Conservation (phyloP, 2,113 vertebrate species). For the Cryptomyrus ogoouensis region DNA sequence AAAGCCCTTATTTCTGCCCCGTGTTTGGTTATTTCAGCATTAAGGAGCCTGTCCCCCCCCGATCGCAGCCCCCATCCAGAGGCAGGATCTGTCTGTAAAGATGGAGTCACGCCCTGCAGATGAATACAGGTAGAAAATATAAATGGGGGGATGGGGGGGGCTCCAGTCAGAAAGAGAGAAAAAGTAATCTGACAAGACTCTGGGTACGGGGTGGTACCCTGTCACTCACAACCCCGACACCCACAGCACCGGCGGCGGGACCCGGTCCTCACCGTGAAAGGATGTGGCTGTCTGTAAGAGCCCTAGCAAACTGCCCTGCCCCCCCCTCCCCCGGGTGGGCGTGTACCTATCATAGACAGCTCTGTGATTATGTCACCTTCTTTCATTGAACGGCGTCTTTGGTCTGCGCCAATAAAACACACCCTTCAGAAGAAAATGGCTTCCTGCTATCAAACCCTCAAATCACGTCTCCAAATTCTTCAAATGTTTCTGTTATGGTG, state of each 20-base stretch:
- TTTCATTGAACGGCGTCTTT: background rate
- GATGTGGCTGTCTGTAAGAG: background rate
- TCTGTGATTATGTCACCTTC: background rate
- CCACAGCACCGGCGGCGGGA: no score
- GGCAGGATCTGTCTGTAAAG: background rate
- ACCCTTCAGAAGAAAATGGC: background rate
- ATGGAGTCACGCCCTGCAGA: background rate
- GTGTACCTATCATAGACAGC: background rate
- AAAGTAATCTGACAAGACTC: slow-evolving; percentile 17
- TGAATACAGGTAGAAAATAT: background rate
- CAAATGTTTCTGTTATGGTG: background rate
- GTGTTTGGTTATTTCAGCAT: background rate
- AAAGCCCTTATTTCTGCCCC: background rate
- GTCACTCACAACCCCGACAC: background rate
- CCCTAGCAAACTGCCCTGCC: background rate
- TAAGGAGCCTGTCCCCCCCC: background rate
- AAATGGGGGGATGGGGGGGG: slow-evolving; percentile 29
- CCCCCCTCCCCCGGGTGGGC: background rate
- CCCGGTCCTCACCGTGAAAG: background rate
- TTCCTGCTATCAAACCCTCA: background rate
- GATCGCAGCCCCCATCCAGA: no score
- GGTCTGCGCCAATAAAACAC: background rate
- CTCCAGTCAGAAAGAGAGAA: slow-evolving; percentile 42
- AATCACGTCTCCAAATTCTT: background rate
- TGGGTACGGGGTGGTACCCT: background rate